phyloP scores from a whole-genome alignment of 2,797 vertebrate genomes.

The Sebastes trivittatus region DNA sequence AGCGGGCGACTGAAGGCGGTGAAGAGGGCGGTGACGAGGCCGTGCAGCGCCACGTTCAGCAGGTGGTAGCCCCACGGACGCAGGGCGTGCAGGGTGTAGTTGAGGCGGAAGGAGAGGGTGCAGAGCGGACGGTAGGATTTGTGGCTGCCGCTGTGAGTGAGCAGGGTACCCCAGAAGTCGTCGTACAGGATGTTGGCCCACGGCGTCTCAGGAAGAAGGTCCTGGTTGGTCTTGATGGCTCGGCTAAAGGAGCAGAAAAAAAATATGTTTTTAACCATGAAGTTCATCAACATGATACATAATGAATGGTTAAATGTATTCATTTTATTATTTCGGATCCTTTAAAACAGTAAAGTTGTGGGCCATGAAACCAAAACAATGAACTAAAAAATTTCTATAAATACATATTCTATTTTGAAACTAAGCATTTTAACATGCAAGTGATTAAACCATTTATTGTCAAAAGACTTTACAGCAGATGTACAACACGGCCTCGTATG shows the following conservation, averaged over 20 bases:
- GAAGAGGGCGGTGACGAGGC: slow-evolving; percentile 90
- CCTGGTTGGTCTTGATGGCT: slow-evolving; percentile 99
- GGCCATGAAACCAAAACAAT: background rate
- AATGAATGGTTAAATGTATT: background rate
- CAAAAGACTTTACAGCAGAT: background rate
- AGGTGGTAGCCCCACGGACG: slow-evolving; percentile 97
- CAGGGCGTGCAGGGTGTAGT: slow-evolving; percentile 90
- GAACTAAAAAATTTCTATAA: background rate
- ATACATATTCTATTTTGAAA: background rate
- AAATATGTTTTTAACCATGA: background rate
- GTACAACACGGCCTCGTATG: background rate
- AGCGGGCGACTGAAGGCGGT: slow-evolving; percentile 90
- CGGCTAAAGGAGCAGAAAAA: slow-evolving; percentile 82
- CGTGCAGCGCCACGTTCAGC: slow-evolving; percentile 91
- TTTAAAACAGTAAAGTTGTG: background rate
- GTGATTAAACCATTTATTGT: background rate
- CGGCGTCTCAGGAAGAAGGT: slow-evolving; percentile 94
- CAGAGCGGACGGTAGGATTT: slow-evolving; percentile 98
- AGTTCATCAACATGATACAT: background rate
- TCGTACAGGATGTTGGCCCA: slow-evolving; percentile 97
- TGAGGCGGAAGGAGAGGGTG: slow-evolving; percentile 96
- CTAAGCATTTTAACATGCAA: background rate
- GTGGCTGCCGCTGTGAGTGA: slow-evolving; percentile 98
- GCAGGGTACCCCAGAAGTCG: slow-evolving; percentile 98
- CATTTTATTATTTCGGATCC: background rate